Percentiles rank a stretch among this genome's conserved stretches.
These are phyloP conservation scores for Tetramorium alpestre DNA, from an alignment of 1,140 invertebrate species.

Conservation along the genomic window DNA sequence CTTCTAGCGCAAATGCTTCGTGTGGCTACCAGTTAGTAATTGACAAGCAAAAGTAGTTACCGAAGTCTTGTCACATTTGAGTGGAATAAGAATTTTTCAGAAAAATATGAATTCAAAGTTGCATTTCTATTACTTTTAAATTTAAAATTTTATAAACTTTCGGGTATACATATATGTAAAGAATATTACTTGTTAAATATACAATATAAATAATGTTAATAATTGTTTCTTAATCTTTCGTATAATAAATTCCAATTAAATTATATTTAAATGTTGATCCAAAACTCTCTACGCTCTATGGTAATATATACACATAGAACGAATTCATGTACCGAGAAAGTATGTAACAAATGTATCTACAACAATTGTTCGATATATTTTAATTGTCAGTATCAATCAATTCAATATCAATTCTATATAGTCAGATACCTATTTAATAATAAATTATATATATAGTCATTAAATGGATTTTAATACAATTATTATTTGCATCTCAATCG, in stretches of 20 bases:
- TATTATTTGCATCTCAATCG: not conserved
- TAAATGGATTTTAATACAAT: slow-evolving; percentile 12
- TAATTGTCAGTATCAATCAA: not conserved
- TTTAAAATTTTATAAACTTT: not conserved
- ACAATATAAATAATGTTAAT: not conserved
- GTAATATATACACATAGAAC: not conserved
- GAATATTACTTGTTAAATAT: not conserved
- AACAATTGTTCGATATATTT: not conserved
- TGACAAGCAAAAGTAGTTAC: slow-evolving; percentile 39
- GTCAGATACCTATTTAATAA: not conserved
- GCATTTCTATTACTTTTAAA: not conserved
- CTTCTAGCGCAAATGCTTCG: slow-evolving; percentile 34
- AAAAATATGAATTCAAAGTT: not conserved
- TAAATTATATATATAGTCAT: slow-evolving; percentile 9
- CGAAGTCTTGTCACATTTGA: slow-evolving; percentile 8
- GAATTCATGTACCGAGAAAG: not conserved
- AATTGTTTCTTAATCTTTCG: not conserved
- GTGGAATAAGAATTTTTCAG: slow-evolving; percentile 6
- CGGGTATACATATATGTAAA: not conserved
- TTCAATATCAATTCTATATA: not conserved
- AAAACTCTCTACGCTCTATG: not conserved
- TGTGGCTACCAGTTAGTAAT: slow-evolving; percentile 65
- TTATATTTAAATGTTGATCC: not conserved
- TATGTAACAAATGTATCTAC: not conserved
- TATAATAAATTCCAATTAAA: not conserved